Evolutionary conservation across 2,797 vertebrate genomes (phyloP), one percentile per base, ranked within the genome.

Genomic region (Potorous gilbertii): DNA sequence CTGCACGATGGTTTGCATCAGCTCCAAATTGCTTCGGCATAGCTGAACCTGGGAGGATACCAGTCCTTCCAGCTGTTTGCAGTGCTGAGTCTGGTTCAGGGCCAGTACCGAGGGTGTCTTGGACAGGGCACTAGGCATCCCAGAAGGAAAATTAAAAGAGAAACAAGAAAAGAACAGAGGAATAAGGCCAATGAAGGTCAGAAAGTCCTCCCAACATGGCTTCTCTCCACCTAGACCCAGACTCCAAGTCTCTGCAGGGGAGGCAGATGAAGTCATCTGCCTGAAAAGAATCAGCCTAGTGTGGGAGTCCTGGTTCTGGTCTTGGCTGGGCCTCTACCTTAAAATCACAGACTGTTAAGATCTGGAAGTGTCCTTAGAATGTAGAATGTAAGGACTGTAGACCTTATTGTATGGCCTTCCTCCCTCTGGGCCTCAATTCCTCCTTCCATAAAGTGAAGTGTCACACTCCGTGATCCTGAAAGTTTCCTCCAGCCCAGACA

Each of bases 1-100:
- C 93, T 99, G 99, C 98, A 99, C 99, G 54, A 99, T 99, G 97
- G 99, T 99, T 52, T 99, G 99, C 99, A 99, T 99, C 62, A 99
- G 98, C 97, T 99, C 99, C 99, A 99, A 98, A 98, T 99, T 99
- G 98, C 98, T 99, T 97, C 99, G 99, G 98, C 99, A 99, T 93
- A 99, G 99, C 98, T 99, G 99, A 92, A 99, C 99, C 98, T 99
- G 99, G 0, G 99, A 99, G 0, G 99, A 99, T 96, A 99, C 99
- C 98, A 99, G 98, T 46, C 99, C 99, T 5, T 99, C 99, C 89
- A 99, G 98, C 98, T 99, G 99, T 98, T 99, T 99, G 98, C 99
- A 99, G 98, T 99, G 99, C 97, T 99, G 99, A 0, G 99, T 99
- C 98, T 99, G 99, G 98, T 99, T 99, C 98, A 99, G 97, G 92